These are phyloP conservation scores for Mellivora capensis DNA, from an alignment of 2,113 vertebrate genomes.

Conservation along the genomic window DNA sequence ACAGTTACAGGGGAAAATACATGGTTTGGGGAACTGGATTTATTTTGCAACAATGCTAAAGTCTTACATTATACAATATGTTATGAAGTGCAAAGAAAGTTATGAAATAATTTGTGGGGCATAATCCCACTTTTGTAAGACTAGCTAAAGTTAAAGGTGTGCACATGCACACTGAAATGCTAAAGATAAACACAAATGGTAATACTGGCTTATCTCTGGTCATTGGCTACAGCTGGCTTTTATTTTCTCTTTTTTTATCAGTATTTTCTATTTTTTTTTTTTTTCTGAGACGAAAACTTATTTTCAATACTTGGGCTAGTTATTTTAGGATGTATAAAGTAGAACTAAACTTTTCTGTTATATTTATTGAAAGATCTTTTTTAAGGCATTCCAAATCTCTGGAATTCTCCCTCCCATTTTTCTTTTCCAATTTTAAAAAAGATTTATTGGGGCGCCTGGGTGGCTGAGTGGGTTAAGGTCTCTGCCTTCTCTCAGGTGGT, in stretches of 20 bases:
- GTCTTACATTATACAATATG: neutral
- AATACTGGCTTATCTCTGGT: neutral
- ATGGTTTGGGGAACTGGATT: neutral
- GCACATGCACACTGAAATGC: neutral
- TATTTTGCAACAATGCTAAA: neutral
- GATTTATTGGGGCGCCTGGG: neutral
- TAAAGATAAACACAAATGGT: neutral
- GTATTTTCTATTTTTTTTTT: neutral
- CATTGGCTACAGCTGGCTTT: neutral
- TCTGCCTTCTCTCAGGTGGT: no score
- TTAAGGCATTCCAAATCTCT: neutral
- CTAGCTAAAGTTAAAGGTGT: neutral
- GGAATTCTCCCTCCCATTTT: neutral
- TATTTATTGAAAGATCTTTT: neutral
- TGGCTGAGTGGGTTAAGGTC: no score
- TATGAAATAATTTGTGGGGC: neutral
- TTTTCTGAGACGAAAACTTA: neutral
- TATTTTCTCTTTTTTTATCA: neutral
- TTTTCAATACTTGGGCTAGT: neutral
- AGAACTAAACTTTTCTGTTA: neutral
- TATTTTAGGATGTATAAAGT: conserved; percentile 6
- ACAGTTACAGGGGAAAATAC: neutral
- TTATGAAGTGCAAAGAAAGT: neutral
- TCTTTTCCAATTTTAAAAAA: neutral
- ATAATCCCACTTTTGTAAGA: neutral